Evolutionary conservation across 2,888 invertebrate genomes (phyloP), one percentile per base, ranked within the genome.

Genomic region (Scaptodrosophila latifasciaeformis): DNA sequence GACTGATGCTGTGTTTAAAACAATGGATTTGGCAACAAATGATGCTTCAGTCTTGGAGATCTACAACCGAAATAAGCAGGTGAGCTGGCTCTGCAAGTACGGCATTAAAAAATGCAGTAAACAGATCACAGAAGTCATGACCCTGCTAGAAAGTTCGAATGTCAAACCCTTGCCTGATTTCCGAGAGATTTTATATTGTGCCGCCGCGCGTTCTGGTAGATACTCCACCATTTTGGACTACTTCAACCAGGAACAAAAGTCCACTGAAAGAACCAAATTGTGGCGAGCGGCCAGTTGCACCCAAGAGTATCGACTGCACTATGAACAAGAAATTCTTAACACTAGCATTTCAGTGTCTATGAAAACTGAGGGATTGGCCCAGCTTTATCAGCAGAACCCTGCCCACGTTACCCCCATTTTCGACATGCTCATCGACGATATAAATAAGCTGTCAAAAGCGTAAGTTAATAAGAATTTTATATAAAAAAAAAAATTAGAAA

Each of bases 251-350:
- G 88, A 90, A 31, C 89, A 89, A 24, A 88, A 91, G 0, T 89
- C 90, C 10, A 88, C 89, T 0, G 94, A 95, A 82, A 90, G 91
- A 79, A 87, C 89, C n/a, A 82, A 88, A 3, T 87, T 95, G 0
- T 87, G 94, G 21, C 82, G 85, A 30, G 89, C 90, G 1, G 85
- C 95, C 48, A 92, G 92, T 1, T 94, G 94, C 76, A 90, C 91
- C 0, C 86, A 84, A n/a, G 82, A 90, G 51, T 75, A 84, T 29
- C 85, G 92, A 0, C 79, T 84, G 7, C 67, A 50, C 87, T 91
- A 67, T 85, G 89, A 54, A 61, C 79, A 6, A 87, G 88, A 75
- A 87, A 90, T 78, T 68, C 88, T 35, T 72, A 88, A 50, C 53
- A 56, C 62, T 2, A 30, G 48, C 0, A 65, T 70, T 0, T 57